These are phyloP conservation scores for Metridium senile DNA, from an alignment of 92 coral and sea anemone species.

Conservation along the genomic window DNA sequence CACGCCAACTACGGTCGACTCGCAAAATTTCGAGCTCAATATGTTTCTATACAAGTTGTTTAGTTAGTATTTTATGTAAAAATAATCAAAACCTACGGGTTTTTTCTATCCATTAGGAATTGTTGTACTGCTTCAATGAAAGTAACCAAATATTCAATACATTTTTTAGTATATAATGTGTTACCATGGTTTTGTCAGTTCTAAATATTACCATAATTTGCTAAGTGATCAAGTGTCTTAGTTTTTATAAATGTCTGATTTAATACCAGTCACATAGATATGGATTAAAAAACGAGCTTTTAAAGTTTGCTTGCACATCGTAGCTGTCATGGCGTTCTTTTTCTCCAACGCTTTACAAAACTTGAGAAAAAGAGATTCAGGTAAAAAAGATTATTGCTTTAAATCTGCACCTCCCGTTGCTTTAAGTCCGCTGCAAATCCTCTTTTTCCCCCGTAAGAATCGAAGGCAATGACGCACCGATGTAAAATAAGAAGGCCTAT, in stretches of 20 bases:
- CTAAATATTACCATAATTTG: constrained; percentile 4
- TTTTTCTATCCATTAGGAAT: too few relatives aligned
- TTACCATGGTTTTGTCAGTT: background rate
- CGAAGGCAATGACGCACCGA: background rate
- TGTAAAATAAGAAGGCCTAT: background rate
- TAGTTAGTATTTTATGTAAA: background rate
- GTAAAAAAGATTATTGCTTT: background rate
- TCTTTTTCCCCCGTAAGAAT: background rate
- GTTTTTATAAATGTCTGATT: background rate
- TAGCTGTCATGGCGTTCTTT: constrained; percentile 31
- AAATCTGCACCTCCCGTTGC: constrained; percentile 6
- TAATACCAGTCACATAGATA: background rate
- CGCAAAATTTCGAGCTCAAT: background rate
- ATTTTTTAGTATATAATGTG: background rate
- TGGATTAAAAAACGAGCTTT: constrained; percentile 10
- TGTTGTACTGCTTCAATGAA: background rate
- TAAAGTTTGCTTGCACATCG: background rate
- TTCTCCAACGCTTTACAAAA: constrained; percentile 22
- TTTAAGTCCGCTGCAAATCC: background rate
- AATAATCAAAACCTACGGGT: too few relatives aligned
- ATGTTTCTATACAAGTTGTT: background rate
- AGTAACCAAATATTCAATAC: background rate
- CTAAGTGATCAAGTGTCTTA: background rate
- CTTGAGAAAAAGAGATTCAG: constrained; percentile 16
- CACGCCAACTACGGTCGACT: background rate